Evolutionary conservation across 1,140 invertebrate species (phyloP).

Genomic region (Rhynchophorus ferrugineus): DNA sequence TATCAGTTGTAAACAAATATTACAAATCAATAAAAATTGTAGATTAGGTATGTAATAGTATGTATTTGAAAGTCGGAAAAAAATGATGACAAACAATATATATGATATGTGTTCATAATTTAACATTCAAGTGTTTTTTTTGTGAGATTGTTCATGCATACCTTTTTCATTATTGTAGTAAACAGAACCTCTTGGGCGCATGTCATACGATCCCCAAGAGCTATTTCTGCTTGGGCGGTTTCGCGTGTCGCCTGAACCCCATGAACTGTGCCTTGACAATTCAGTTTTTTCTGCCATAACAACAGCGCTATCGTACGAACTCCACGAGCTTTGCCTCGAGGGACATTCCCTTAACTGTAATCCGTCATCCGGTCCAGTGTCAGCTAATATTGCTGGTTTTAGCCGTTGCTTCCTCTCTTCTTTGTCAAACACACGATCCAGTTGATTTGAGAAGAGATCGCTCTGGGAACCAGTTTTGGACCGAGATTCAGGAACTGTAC

Average conservation of each 20-base stretch:
- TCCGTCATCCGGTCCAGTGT: slow-evolving; percentile 4
- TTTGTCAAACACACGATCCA: slow-evolving; percentile 64
- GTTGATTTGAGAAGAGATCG: slow-evolving; percentile 63
- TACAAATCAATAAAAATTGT: too few species aligned
- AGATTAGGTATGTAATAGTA: too few species aligned
- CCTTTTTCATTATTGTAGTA: slow-evolving; percentile 35
- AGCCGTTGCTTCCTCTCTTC: slow-evolving; percentile 55
- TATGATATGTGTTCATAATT: too few species aligned
- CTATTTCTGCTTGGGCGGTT: slow-evolving; percentile 61
- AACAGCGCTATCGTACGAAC: slow-evolving; percentile 69
- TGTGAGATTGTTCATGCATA: background rate
- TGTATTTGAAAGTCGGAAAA: too few species aligned
- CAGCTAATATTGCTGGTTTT: slow-evolving; percentile 31
- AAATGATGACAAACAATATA: too few species aligned
- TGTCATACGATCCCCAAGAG: slow-evolving; percentile 68
- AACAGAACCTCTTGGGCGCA: slow-evolving; percentile 41
- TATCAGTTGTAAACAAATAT: background rate
- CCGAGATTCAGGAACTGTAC: slow-evolving; percentile 33
- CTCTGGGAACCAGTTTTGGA: slow-evolving; percentile 24
- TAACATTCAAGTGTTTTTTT: background rate
- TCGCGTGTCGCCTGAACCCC: slow-evolving; percentile 66
- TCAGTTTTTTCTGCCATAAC: slow-evolving; percentile 50
- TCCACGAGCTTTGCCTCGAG: slow-evolving; percentile 69
- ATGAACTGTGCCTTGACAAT: slow-evolving; percentile 72
- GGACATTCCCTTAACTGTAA: slow-evolving; percentile 41